Evolutionary conservation across 1,140 invertebrate species (phyloP).

Genomic region (Caenorhabditis briggsae): DNA sequence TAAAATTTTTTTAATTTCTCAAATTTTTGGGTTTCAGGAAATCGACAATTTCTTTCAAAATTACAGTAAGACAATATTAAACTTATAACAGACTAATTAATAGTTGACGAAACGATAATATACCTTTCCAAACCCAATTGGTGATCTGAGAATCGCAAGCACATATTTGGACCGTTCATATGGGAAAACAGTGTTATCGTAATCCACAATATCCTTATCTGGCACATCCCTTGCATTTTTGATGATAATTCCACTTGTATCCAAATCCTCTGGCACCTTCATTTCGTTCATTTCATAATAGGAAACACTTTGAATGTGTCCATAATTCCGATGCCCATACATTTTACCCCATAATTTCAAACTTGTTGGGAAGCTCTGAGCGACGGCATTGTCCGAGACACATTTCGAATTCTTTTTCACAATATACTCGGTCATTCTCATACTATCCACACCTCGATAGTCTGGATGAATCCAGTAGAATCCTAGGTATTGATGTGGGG

Average conservation of each 20-base stretch:
- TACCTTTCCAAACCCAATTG: conserved; percentile 22
- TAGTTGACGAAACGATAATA: too few relatives aligned
- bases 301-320: conserved; percentile 4
- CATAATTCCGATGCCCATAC: neutral
- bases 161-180: conserved; percentile 13
- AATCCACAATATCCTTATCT: conserved; percentile 24
- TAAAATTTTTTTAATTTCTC: too few relatives aligned
- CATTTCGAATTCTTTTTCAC: neutral
- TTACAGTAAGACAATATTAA: too few relatives aligned
- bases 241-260: neutral
- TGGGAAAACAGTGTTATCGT: neutral
- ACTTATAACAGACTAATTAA: too few relatives aligned
- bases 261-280: neutral
- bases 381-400: neutral
- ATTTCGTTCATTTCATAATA: conserved; percentile 1
- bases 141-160: neutral
- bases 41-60: too few relatives aligned
- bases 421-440: conserved; percentile 2
- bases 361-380: neutral
- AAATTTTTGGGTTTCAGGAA: too few relatives aligned
- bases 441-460: conserved; percentile 1
- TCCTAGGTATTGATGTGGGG: neutral
- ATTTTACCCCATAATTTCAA: neutral
- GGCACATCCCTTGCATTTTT: conserved; percentile 1
- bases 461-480: conserved; percentile 11